phyloP scores from a whole-genome alignment of 2,888 invertebrate species.

The Invenusta paracnida region DNA sequence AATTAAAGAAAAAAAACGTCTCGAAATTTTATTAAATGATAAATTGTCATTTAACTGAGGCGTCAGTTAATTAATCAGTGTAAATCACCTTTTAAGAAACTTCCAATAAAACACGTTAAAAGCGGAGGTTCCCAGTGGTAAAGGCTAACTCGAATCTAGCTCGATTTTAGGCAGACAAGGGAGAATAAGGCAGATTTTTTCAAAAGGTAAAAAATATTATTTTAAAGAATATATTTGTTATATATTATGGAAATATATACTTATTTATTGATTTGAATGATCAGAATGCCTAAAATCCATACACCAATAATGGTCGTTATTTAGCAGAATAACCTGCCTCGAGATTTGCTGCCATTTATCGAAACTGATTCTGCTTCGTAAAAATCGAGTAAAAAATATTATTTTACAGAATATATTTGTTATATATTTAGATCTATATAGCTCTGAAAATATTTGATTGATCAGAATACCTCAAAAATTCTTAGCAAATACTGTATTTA shows the following conservation, averaged over 20 bases:
- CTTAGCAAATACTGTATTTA: neutral
- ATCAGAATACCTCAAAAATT: neutral
- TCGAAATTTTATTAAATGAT: no score
- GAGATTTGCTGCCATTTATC: constrained; percentile 15
- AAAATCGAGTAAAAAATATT: constrained; percentile 19
- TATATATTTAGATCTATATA: neutral
- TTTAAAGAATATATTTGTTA: constrained; percentile 1
- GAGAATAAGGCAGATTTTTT: constrained; percentile 26
- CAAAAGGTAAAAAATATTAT: constrained; percentile 13
- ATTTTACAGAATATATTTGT: neutral
- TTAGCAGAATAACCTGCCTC: constrained; percentile 16
- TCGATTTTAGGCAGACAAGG: constrained; percentile 26
- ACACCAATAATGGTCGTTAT: constrained; percentile 15
- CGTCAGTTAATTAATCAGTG: no score
- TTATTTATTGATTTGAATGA: constrained; percentile 15
- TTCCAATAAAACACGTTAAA: no score
- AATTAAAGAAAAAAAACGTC: no score
- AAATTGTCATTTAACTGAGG: no score
- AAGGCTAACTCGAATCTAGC: constrained; percentile 3
- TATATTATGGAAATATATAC: constrained; percentile 5
- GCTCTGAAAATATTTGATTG: neutral
- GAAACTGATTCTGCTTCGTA: constrained; percentile 5
- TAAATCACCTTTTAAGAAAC: no score
- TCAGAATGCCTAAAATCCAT: neutral
- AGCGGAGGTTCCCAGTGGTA: constrained; percentile 12